Conservation (phyloP, 2,113 vertebrate genomes). For the Rousettus leschenaultii region DNA sequence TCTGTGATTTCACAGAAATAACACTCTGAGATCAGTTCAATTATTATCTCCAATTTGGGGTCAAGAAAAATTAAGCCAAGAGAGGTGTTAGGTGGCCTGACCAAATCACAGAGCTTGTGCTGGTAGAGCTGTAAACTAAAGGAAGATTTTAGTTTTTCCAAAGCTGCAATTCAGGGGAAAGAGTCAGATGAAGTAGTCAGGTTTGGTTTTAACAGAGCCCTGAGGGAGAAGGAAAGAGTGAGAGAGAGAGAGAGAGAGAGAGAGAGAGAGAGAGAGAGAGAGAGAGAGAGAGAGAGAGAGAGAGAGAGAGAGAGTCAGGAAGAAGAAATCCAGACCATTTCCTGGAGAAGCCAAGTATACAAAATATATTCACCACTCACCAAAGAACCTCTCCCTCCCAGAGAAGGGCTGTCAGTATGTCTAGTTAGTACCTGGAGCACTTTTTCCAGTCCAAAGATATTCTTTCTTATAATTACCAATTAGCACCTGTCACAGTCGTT, state of each 20-base stretch:
- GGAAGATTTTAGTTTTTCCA: not conserved
- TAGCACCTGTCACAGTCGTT: constrained; percentile 52
- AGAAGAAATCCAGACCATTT: not conserved
- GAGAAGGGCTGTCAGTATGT: not conserved
- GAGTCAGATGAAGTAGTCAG: not conserved
- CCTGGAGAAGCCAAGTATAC: not conserved
- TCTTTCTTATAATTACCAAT: constrained; percentile 64
- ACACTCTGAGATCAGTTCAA: not conserved
- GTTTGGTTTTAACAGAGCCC: not conserved
- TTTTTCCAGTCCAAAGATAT: constrained; percentile 20
- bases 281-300: not conserved
- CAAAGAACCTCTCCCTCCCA: not conserved
- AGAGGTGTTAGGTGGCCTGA: not conserved
- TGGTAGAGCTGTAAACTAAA: not conserved
- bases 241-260: too few relatives aligned
- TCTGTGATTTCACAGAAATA: not conserved
- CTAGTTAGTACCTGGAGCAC: not conserved
- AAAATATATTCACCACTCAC: too few relatives aligned
- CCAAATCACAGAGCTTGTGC: not conserved
- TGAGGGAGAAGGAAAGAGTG: not conserved
- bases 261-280: not conserved
- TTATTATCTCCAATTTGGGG: not conserved
- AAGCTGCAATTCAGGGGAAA: not conserved
- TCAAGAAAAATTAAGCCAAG: not conserved
- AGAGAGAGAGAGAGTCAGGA: not conserved